Conservation (phyloP, 1,140 invertebrate genomes). For the Popillia japonica region DNA sequence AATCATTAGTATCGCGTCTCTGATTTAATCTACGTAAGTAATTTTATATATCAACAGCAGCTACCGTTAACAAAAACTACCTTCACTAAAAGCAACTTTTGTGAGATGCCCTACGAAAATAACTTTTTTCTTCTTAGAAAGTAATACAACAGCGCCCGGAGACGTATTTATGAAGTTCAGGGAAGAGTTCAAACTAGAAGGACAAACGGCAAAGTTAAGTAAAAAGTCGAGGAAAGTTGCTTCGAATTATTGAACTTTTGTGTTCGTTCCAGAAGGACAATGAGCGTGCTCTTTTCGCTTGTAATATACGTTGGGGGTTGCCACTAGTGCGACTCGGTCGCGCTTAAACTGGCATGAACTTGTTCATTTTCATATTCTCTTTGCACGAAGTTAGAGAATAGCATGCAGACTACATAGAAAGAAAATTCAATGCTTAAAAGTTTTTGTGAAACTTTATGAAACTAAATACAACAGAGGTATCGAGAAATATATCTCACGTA, state of each 20-base stretch:
- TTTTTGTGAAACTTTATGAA: too few species aligned
- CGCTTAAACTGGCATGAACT: constrained; percentile 4
- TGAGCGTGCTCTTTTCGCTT: neutral
- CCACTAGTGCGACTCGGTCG: neutral
- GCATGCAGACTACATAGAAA: neutral
- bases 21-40: too few species aligned
- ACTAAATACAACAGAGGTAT: too few species aligned
- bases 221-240: neutral
- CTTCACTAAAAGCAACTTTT: too few species aligned
- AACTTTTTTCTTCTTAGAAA: too few species aligned
- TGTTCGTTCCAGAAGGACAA: neutral
- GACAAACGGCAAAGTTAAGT: neutral
- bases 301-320: neutral
- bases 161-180: neutral
- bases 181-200: neutral
- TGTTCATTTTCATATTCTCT: too few species aligned
- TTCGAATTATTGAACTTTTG: neutral
- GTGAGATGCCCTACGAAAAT: too few species aligned
- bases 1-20: too few species aligned
- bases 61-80: too few species aligned
- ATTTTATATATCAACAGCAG: too few species aligned
- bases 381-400: neutral
- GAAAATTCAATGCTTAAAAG: neutral
- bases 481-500: too few species aligned
- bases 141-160: too few species aligned